Percentiles rank a stretch among this genome's conserved stretches.
Evolutionary conservation across 2,113 vertebrate species (phyloP).

Genomic region (Mormoops blainvillei): DNA sequence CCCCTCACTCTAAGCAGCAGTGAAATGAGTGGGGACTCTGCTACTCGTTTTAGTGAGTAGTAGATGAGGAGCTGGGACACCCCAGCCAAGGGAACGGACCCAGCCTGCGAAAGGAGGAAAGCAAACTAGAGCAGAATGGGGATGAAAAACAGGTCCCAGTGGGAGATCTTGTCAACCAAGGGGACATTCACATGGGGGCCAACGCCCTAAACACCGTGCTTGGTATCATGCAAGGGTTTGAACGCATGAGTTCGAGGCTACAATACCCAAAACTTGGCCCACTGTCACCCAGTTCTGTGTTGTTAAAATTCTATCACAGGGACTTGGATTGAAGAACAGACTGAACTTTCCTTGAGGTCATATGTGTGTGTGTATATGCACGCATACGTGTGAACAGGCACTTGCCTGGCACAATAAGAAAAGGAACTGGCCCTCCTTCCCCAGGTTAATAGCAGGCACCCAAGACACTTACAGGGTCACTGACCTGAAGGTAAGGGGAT

Average conservation of each 20-base stretch:
- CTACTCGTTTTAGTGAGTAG: too few species aligned
- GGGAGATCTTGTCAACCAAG: background rate
- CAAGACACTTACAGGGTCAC: background rate
- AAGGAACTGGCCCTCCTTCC: background rate
- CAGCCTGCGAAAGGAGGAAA: background rate
- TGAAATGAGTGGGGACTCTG: background rate
- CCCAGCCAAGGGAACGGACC: background rate
- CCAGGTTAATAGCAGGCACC: background rate
- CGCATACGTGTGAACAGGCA: background rate
- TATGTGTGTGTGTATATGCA: background rate
- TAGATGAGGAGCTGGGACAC: background rate
- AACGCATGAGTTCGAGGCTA: background rate
- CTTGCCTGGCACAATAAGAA: background rate
- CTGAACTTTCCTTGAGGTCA: background rate
- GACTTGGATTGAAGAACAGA: background rate
- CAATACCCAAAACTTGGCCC: background rate
- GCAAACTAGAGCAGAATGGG: background rate
- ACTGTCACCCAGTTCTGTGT: background rate
- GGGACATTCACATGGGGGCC: background rate
- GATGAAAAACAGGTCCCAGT: background rate
- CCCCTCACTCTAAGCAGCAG: background rate
- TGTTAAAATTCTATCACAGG: background rate
- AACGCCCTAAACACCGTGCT: background rate
- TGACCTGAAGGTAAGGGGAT: background rate
- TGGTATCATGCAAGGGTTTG: too few species aligned